Evolutionary conservation across 2,113 vertebrate species (phyloP).

Genomic region (Ageneiosus marmoratus): DNA sequence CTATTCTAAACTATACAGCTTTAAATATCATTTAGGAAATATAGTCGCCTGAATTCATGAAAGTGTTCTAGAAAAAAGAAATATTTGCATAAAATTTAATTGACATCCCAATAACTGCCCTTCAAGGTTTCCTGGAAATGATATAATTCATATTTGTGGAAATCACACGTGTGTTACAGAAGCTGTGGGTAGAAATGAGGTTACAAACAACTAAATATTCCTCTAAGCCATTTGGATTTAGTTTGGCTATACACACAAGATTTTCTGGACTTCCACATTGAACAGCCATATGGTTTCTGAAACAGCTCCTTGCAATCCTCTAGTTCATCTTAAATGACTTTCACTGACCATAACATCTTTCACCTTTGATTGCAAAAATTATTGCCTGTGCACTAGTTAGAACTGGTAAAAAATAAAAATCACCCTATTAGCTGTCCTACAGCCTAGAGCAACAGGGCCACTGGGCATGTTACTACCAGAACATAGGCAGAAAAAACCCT

Average conservation of each 20-base stretch:
- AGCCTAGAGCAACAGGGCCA: neutral
- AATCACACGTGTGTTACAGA: too few relatives aligned
- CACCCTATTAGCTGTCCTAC: neutral
- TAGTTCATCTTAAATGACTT: neutral
- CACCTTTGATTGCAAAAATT: neutral
- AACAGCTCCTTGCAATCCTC: neutral
- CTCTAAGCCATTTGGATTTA: too few relatives aligned
- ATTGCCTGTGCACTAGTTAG: neutral
- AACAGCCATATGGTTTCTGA: constrained; percentile 15
- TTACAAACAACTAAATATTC: too few relatives aligned
- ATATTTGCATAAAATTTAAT: too few relatives aligned
- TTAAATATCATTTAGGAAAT: too few relatives aligned
- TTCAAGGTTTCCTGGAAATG: too few relatives aligned
- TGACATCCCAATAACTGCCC: too few relatives aligned
- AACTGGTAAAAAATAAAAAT: neutral
- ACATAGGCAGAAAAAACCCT: neutral
- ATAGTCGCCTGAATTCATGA: too few relatives aligned
- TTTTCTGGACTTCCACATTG: neutral
- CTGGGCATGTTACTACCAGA: neutral
- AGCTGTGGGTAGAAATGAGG: too few relatives aligned
- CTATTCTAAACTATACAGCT: too few relatives aligned
- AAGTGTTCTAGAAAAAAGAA: too few relatives aligned
- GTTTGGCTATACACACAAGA: neutral
- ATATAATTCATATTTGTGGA: too few relatives aligned
- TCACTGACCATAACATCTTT: neutral